phyloP scores from a whole-genome alignment of 1,140 invertebrate genomes.

The Nephila pilipes region DNA sequence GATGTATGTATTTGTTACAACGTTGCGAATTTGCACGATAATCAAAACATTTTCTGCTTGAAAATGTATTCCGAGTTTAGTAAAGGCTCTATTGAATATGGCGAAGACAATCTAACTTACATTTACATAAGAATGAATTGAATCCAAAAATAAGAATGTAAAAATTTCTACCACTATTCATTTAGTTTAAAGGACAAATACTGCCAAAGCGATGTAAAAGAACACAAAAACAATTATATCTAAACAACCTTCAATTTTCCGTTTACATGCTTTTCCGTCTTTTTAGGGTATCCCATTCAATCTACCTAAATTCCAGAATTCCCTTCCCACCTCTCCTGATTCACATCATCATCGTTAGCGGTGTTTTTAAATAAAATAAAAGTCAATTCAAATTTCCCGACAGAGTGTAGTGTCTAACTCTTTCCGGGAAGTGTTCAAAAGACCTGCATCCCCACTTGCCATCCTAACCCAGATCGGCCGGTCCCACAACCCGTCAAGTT shows the following conservation, averaged over 20 bases:
- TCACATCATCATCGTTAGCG: conserved; percentile 24
- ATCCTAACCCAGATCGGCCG: conserved; percentile 64
- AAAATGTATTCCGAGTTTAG: too few species aligned
- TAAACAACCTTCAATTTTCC: conserved; percentile 35
- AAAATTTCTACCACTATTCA: not conserved
- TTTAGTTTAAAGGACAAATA: too few species aligned
- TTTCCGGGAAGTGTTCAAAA: conserved; percentile 63
- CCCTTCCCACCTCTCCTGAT: not conserved
- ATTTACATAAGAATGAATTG: too few species aligned
- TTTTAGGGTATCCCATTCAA: not conserved
- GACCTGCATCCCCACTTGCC: conserved; percentile 66
- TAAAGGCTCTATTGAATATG: too few species aligned
- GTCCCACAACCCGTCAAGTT: conserved; percentile 64
- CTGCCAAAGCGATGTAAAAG: not conserved
- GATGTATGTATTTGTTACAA: too few species aligned
- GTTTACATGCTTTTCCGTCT: not conserved
- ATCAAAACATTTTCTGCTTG: too few species aligned
- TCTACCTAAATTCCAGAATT: not conserved
- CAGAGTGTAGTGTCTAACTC: conserved; percentile 46
- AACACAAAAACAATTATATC: not conserved
- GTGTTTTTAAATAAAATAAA: conserved; percentile 30
- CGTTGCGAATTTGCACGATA: too few species aligned
- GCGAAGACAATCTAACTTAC: too few species aligned
- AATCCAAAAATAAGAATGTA: too few species aligned
- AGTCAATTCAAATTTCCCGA: conserved; percentile 34